Conservation (phyloP, 1,140 invertebrate genomes). For the Cardiocondyla obscurior region DNA sequence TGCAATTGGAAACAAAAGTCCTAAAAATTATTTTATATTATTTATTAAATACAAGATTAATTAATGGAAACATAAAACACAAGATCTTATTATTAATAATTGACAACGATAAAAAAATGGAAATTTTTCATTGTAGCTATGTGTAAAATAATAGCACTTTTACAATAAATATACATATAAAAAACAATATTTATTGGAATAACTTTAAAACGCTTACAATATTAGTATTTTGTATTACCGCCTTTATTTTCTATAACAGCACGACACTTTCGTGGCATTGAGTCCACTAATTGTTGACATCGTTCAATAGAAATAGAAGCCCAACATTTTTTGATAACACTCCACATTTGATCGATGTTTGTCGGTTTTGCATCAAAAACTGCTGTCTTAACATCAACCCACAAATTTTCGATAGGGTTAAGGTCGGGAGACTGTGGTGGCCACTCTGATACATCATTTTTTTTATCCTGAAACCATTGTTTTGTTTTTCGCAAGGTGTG, state of each 20-base stretch:
- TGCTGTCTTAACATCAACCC: not conserved
- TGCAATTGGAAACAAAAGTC: no score
- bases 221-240: not conserved
- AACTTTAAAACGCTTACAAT: not conserved
- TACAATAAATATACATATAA: not conserved
- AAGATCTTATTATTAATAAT: not conserved
- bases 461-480: no score
- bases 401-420: no score
- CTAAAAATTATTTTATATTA: not conserved
- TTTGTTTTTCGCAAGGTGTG: no score
- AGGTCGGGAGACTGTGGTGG: no score
- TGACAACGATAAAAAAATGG: not conserved
- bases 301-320: not conserved
- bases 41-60: not conserved
- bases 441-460: no score
- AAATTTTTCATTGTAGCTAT: not conserved
- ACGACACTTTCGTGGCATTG: not conserved
- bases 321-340: not conserved
- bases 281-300: not conserved
- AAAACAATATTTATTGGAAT: not conserved
- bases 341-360: not conserved
- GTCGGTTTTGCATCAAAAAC: not conserved
- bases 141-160: not conserved
- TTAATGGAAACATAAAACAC: not conserved
- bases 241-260: not conserved